A percentile compares a stretch with the other conserved stretches of the same genome.
Conservation (phyloP, 2,113 vertebrate species). For the Lonchura striata region DNA sequence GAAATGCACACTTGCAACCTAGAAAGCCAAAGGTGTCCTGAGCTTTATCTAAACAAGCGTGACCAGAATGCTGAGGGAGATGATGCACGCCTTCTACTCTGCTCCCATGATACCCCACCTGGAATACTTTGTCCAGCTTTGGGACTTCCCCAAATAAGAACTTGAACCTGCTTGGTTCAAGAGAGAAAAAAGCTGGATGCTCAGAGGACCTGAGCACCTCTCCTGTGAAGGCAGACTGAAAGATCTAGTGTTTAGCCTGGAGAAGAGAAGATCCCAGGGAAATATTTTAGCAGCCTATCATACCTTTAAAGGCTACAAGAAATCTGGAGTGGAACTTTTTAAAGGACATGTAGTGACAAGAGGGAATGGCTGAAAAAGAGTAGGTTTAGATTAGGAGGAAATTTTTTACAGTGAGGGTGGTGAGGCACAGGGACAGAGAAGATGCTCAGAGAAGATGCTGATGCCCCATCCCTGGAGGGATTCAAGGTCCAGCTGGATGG, state of each 20-base stretch:
- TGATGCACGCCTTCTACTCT: neutral
- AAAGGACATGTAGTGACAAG: neutral
- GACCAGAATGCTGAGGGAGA: neutral
- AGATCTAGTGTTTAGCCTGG: neutral
- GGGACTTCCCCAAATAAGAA: neutral
- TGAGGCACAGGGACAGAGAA: too few relatives aligned
- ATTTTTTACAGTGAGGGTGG: neutral
- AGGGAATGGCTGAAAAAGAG: neutral
- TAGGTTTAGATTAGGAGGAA: neutral
- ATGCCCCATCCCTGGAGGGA: neutral
- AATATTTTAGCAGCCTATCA: neutral
- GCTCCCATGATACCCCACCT: neutral
- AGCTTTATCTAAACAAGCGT: neutral
- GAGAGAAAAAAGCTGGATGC: neutral
- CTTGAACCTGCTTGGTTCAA: neutral
- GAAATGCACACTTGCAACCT: neutral
- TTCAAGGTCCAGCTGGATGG: neutral
- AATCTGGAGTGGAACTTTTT: neutral
- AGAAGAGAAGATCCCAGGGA: neutral
- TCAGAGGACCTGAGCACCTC: neutral
- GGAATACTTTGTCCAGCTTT: neutral
- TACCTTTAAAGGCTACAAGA: neutral
- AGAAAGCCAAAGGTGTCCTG: neutral
- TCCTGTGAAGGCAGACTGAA: neutral
- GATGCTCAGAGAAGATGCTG: neutral